Evolutionary conservation across 2,113 vertebrate genomes (phyloP).

Genomic region (Rynchops niger): DNA sequence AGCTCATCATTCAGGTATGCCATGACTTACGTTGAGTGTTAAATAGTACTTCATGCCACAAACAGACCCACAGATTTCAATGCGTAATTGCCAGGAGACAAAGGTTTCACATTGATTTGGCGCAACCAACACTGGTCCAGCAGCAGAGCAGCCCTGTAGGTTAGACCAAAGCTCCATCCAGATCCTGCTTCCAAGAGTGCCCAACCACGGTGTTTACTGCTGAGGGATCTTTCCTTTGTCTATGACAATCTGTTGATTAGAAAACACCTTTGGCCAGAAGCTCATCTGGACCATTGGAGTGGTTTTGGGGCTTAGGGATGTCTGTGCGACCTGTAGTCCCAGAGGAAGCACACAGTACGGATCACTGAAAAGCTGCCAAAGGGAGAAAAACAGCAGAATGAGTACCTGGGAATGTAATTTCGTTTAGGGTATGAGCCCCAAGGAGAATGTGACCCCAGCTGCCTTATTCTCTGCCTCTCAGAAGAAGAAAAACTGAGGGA

Average conservation of each 20-base stretch:
- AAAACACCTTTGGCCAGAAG: neutral
- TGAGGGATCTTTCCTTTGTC: neutral
- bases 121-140: neutral
- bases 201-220: rapidly evolving
- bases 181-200: neutral
- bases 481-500: neutral
- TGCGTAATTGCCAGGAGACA: neutral
- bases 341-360: neutral
- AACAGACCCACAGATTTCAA: neutral
- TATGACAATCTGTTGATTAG: neutral
- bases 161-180: neutral
- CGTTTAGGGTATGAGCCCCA: neutral
- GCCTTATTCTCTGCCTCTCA: neutral
- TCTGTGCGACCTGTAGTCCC: neutral
- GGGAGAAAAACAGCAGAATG: neutral
- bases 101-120: neutral
- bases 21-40: neutral
- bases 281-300: neutral
- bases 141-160: neutral
- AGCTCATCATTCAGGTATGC: constrained; percentile 87
- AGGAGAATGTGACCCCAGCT: neutral
- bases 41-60: neutral
- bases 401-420: neutral
- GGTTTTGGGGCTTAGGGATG: neutral
- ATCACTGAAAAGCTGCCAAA: neutral